These are phyloP conservation scores for Forbesichthys agassizii DNA, from an alignment of 2,113 vertebrate genomes.

Conservation along the genomic window DNA sequence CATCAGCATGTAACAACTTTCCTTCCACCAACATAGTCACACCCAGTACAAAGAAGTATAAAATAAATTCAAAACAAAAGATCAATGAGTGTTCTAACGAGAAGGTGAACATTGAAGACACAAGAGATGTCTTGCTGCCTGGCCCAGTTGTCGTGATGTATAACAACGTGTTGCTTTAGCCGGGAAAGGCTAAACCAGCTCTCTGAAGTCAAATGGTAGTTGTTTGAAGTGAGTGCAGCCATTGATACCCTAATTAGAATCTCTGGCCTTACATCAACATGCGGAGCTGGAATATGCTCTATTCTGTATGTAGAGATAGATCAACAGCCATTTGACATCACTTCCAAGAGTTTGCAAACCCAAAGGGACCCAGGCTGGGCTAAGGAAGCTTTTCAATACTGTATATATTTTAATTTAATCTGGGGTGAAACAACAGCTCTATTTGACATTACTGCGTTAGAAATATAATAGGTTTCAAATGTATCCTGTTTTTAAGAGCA, in stretches of 20 bases:
- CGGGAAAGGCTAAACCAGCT: neutral
- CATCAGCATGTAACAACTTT: neutral
- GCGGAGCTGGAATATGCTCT: constrained; percentile 36
- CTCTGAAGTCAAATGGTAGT: constrained; percentile 8
- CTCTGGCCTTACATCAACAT: constrained; percentile 49
- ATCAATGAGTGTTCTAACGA: constrained; percentile 9
- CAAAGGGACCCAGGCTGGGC: constrained; percentile 9
- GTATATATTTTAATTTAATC: constrained; percentile 11
- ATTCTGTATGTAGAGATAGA: constrained; percentile 26
- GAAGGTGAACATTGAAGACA: constrained; percentile 5
- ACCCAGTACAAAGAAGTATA: constrained; percentile 1
- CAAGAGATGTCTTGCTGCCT: neutral
- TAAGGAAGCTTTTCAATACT: constrained; percentile 26
- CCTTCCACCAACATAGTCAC: neutral
- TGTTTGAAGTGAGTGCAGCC: constrained; percentile 22
- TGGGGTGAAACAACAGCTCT: neutral
- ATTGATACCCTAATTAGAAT: constrained; percentile 42
- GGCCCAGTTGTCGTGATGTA: constrained; percentile 1
- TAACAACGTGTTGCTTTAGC: constrained; percentile 1
- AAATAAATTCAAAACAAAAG: neutral
- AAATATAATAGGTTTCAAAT: constrained; percentile 4
- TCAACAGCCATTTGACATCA: constrained; percentile 55
- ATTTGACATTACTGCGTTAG: neutral
- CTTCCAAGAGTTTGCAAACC: constrained; percentile 43
- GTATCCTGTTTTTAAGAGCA: neutral